Base-by-base conservation (phyloP, 1,140 invertebrate species). In the Zeugodacus cucurbitae region DNA sequence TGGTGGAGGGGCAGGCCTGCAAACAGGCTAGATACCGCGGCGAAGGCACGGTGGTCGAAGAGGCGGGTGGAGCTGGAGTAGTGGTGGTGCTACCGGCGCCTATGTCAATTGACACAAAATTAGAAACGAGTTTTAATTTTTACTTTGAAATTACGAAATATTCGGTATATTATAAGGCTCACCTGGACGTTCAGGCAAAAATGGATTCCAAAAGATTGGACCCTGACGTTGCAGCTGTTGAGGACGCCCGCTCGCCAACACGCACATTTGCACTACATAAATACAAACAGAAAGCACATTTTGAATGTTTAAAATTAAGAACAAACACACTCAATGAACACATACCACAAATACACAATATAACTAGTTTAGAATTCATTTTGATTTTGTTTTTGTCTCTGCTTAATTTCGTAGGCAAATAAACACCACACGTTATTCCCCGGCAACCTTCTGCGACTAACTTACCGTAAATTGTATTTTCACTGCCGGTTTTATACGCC, bases 1-100 rank as follows among this genome's bases (percentile, higher is more conserved):
- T 91, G 14, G 96, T 89, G 20, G 87, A 86, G 37, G 89, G 91
- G 82, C 92, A 93, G 4, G 86, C 54, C 22, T 90, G 89, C 11
- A 93, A 32, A 57, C 92, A 93, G n/a, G 89, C 86, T 70, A 90
- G 59, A 58, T 89, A 90, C 3, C 88, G 87, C 7, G 91, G 91
- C 0, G 91, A 90, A n/a, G 89, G 67, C 32, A 88, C 89, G 1
- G 88, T 89, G 7, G 89, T 54, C 5, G 90, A 89, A 6, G 89
- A 89, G 11, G 91, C 88, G 3, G 58, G 74, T 5, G 89, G 17
- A 34, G 91, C 88, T 0, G 89, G 88, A 26, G 90, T 88, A 0
- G 89, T 90, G 4, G 91, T 90, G 20, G 88, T 86, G 2, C 74
- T 88, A 14, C 34, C 67, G 5, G 70, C 48, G 6, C 41, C 57